Evolutionary conservation across 2,797 vertebrate species (phyloP).

Genomic region (Neopelma chrysocephalum): DNA sequence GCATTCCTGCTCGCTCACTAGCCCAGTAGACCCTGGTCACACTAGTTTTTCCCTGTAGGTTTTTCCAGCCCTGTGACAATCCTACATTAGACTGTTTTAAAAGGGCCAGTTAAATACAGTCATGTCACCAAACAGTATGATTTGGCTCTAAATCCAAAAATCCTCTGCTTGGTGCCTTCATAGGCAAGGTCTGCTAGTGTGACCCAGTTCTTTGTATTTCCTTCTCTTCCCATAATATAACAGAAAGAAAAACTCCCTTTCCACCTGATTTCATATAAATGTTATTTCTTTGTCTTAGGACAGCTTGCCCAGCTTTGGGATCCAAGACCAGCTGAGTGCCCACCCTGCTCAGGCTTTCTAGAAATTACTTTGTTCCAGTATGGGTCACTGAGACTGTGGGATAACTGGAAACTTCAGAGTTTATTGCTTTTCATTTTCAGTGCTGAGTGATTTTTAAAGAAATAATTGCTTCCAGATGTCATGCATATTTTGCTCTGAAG

Average conservation of each 20-base stretch:
- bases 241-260: not conserved
- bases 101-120: not conserved
- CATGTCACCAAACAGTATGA: not conserved
- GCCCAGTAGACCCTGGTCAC: not conserved
- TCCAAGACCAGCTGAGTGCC: not conserved
- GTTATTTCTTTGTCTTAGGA: not conserved
- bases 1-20: not conserved
- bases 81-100: not conserved
- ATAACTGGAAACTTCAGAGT: slow-evolving; percentile 34
- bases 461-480: slow-evolving; percentile 74
- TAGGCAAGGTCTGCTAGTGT: not conserved
- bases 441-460: slow-evolving; percentile 46
- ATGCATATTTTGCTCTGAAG: slow-evolving; percentile 43
- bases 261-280: not conserved
- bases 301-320: not conserved
- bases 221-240: not conserved
- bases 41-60: not conserved
- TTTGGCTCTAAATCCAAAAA: not conserved
- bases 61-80: not conserved
- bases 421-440: slow-evolving; percentile 48
- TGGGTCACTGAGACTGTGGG: not conserved
- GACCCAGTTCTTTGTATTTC: not conserved
- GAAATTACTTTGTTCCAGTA: not conserved
- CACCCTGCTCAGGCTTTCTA: slow-evolving; percentile 21
- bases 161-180: not conserved